phyloP scores from a whole-genome alignment of 2,113 vertebrate species.

The Notothenia rossii region DNA sequence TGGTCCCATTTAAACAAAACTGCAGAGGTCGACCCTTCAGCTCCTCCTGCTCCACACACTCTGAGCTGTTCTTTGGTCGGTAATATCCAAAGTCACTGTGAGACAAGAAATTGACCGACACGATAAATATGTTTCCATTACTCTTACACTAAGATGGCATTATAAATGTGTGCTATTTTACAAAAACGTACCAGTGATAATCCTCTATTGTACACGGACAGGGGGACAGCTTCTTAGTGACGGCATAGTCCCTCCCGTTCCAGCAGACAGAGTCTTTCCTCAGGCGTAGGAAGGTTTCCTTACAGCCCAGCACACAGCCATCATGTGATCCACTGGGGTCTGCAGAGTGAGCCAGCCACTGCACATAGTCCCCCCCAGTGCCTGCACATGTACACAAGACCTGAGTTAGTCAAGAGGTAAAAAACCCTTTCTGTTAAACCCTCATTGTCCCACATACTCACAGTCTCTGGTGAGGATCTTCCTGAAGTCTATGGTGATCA shows the following conservation, averaged over 20 bases:
- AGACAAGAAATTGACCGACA: constrained; percentile 16
- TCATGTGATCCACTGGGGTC: constrained; percentile 85
- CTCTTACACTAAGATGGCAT: neutral
- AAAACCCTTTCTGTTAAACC: neutral
- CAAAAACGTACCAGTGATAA: constrained; percentile 89
- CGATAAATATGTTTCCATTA: no score
- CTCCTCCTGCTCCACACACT: constrained; percentile 92
- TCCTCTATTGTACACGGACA: constrained; percentile 91
- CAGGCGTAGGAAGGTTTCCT: constrained; percentile 89
- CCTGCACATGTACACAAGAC: constrained; percentile 71
- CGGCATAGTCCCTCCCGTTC: constrained; percentile 89
- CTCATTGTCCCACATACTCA: constrained; percentile 72
- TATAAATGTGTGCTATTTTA: neutral
- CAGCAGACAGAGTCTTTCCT: constrained; percentile 91
- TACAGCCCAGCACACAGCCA: constrained; percentile 94
- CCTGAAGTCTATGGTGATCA: constrained; percentile 93
- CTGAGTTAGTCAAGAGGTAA: neutral
- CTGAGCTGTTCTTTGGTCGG: constrained; percentile 89
- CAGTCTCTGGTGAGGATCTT: constrained; percentile 89
- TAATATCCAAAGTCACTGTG: constrained; percentile 94
- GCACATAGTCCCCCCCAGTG: constrained; percentile 88
- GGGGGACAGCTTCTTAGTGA: constrained; percentile 85
- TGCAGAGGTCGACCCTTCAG: constrained; percentile 89
- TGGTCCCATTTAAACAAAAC: constrained; percentile 90
- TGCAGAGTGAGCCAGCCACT: constrained; percentile 93